Conservation (phyloP, 2,888 invertebrate species). For the Scaptomyza reducta region DNA sequence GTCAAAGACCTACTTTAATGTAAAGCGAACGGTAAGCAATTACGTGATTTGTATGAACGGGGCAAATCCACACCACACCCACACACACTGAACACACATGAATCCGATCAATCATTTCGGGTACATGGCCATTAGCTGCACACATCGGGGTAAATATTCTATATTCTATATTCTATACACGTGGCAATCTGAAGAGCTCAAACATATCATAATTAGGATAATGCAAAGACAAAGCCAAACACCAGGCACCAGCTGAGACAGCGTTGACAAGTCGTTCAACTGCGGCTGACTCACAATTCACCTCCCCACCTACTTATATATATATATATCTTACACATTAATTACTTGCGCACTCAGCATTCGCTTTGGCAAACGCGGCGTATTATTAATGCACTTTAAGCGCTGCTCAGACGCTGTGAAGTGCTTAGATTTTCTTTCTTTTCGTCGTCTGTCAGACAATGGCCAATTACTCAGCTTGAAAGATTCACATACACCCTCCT, state of each 20-base stretch:
- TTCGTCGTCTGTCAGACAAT: constrained; percentile 18
- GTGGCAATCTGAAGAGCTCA: constrained; percentile 44
- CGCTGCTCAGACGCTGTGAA: constrained; percentile 43
- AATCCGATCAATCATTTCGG: constrained; percentile 50
- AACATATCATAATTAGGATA: constrained; percentile 67
- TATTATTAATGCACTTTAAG: constrained; percentile 67
- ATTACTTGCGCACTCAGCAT: constrained; percentile 6
- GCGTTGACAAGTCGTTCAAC: constrained; percentile 55
- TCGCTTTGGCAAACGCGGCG: constrained; percentile 38
- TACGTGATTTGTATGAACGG: constrained; percentile 19
- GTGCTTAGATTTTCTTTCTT: constrained; percentile 27
- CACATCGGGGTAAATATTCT: constrained; percentile 16
- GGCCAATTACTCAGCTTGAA: constrained; percentile 44
- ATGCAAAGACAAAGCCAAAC: constrained; percentile 51
- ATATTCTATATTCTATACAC: constrained; percentile 39
- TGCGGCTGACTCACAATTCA: constrained; percentile 21
- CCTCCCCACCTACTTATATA: not conserved
- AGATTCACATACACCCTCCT: not conserved
- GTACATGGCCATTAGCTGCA: constrained; percentile 28
- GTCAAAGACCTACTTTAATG: not conserved
- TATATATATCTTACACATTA: not conserved
- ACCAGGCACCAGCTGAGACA: constrained; percentile 32
- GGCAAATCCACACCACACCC: not conserved
- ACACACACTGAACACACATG: not conserved
- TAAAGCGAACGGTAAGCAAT: constrained; percentile 9